Base-by-base conservation (phyloP, 2,797 vertebrate species). In the Arrhamphus sclerolepis region DNA sequence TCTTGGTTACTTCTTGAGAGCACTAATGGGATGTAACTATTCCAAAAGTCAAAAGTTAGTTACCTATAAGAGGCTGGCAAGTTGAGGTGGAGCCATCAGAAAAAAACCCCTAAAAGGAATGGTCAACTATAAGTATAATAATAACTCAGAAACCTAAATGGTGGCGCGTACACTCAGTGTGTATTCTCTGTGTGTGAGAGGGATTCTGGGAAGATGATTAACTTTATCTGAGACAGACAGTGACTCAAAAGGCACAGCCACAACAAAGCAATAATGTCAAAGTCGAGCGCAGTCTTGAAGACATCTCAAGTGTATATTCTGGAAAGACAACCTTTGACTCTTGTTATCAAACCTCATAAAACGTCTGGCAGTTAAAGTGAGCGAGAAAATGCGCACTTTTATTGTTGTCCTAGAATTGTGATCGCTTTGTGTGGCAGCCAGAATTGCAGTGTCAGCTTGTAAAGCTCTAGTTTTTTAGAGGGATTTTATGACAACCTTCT, bases 261-360 rank as follows among this genome's bases (percentile, higher is more conserved):
- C 75, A 87, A 84, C 62, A 85, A 78, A 78, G 69, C 67, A 77
- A 40, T 4, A 20, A 49, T 21, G 59, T 57, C 48, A 64, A 56
- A 57, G 20, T 58, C 28, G 47, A 52, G 70, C 50, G 63, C 39
- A 72, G 67, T 61, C 49, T 65, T 21, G 44, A n/a, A 57, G 50
- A 49, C 53, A 50, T 50, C 26, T 24, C 26, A 31, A 17, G 16
- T 50, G 31, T 10, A 49, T 19, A 7, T 52, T 54, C 21, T 54
- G 26, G 4, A 40, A n/a, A 55, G 66, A 50, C 34, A 22, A 70
- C 49, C 53, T 61, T 43, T 83, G 79, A 84, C 59, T 85, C 80
- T 81, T 47, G 3, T 39, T 17, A 11, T 49, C 57, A 64, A 40
- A 60, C 53, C 53, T 68, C 60, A 44, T 78, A 67, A 77, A 80